phyloP scores from a whole-genome alignment of 2,888 invertebrate species.

The Eumerus sabulonum region DNA sequence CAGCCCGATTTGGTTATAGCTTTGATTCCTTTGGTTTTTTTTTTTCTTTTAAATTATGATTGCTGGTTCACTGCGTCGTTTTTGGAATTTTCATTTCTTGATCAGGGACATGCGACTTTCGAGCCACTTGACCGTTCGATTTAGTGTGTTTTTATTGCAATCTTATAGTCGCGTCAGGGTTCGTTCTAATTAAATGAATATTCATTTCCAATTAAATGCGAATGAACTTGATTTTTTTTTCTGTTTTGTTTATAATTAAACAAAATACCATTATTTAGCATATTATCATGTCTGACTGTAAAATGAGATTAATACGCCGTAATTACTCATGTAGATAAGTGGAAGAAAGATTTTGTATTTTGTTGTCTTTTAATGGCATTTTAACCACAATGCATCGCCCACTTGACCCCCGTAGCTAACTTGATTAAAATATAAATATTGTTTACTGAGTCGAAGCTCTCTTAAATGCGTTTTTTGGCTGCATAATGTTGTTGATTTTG shows the following conservation, averaged over 20 bases:
- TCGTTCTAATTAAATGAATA: slow-evolving; percentile 30
- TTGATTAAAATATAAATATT: no score
- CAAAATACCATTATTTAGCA: no score
- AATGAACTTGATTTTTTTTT: slow-evolving; percentile 8
- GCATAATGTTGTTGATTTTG: no score
- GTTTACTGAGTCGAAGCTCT: no score
- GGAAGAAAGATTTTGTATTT: no score
- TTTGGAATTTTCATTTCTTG: background rate
- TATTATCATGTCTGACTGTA: no score
- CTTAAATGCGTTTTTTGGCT: no score
- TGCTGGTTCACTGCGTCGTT: no score
- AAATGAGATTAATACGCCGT: background rate
- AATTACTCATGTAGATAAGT: background rate
- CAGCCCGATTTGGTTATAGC: slow-evolving; percentile 40
- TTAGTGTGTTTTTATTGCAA: slow-evolving; percentile 1
- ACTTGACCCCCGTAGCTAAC: no score
- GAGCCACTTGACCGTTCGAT: background rate
- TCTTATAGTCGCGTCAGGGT: slow-evolving; percentile 10
- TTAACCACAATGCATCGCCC: no score
- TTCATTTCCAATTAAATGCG: slow-evolving; percentile 38
- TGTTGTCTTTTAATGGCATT: background rate
- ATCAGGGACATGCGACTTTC: slow-evolving; percentile 14
- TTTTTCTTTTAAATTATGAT: no score
- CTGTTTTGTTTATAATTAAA: slow-evolving; percentile 1
- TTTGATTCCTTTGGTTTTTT: slow-evolving; percentile 54